Evolutionary conservation across 2,888 invertebrate species (phyloP), one percentile per base, ranked within the genome.

Genomic region (Torymus texanus): DNA sequence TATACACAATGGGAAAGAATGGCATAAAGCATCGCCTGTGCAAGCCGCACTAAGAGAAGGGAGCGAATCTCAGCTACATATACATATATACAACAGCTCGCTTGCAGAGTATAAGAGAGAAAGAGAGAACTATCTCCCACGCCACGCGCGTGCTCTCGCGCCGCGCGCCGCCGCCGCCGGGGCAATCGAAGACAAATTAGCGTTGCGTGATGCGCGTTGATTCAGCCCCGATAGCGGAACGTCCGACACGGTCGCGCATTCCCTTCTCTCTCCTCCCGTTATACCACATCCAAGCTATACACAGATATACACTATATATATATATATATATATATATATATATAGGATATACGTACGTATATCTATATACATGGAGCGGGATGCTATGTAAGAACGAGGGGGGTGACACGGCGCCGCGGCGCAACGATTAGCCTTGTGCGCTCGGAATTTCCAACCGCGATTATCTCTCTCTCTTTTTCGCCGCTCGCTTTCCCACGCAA

Each of bases 201-300:
- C 86, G 88, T 90, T 90, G 90, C 90, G 89, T 89, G 90, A 89
- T 89, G 90, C 88, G 89, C 89, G 88, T 88, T 88, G 89, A 89
- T 89, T 88, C 87, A 84, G 78, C 82, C 83, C 82, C 86, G 88
- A 89, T 88, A 88, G 88, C 86, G 87, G 87, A 89, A 88, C 87
- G 87, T 86, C 88, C 85, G 88, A 86, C 86, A 88, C 86, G 78
- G 72, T 87, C 63, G 51, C 76, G 81, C 81, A 80, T 81, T 79
- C 82, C 71, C 76, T 71, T 56, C 29, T 75, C 83, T 14, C 61
- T 16, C 72, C 75, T 24, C 78, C 62, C 72, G 24, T 62, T 55
- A 24, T 72, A 51, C 50, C 10, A n/a, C 10, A n/a, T 24, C 58
- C 53, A n/a, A 2, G 29, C 8, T 14, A 29, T 56, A 29, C 10